Conservation (phyloP, 2,888 invertebrate species). For the Nyleta sp. region DNA sequence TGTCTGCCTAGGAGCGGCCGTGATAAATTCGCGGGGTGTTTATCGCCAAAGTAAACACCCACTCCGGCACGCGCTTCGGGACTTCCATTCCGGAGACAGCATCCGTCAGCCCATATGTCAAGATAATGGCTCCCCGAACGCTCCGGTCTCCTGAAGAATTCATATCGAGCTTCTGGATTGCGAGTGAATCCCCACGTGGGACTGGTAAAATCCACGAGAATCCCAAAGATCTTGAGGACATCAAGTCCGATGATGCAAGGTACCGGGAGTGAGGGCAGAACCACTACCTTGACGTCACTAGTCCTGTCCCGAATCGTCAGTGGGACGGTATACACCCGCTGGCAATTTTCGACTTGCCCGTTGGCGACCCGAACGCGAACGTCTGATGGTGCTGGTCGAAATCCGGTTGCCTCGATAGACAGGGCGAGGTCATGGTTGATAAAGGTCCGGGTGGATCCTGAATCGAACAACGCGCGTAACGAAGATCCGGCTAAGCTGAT, state of each 20-base stretch:
- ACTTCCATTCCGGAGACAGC: neutral
- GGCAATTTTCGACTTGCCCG: neutral
- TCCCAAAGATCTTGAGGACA: neutral
- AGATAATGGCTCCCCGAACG: neutral
- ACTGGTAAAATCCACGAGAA: neutral
- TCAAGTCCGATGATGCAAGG: neutral
- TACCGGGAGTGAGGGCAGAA: neutral
- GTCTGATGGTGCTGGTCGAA: neutral
- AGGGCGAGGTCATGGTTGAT: neutral
- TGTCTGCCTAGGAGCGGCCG: neutral
- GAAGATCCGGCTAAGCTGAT: neutral
- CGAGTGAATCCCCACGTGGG: neutral
- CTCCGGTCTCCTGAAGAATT: too few species aligned
- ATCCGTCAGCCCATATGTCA: neutral
- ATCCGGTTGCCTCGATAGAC: too few species aligned
- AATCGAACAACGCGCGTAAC: neutral
- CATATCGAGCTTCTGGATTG: too few species aligned
- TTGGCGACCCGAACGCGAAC: neutral
- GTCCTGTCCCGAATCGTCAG: neutral
- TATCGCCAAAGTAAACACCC: neutral
- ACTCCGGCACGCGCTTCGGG: neutral
- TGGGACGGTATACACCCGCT: neutral
- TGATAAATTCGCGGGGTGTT: neutral
- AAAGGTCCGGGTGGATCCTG: neutral
- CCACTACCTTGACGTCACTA: neutral